Base-by-base conservation (phyloP, 2,888 invertebrate species). In the Phalera bucephala region DNA sequence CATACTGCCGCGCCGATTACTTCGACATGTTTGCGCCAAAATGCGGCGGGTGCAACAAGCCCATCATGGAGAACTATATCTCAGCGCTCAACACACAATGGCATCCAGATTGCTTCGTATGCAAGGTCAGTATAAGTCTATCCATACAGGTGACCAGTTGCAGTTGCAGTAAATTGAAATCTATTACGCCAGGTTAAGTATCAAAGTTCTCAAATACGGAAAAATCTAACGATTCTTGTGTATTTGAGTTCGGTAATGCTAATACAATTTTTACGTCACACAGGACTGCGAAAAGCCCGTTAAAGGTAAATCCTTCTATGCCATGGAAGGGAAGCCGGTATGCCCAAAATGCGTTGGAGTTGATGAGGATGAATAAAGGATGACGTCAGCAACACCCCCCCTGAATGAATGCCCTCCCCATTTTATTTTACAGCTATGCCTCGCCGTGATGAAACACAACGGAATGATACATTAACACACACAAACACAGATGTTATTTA, bases 61-160 rank as follows among this genome's bases (percentile, higher is more conserved):
- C 99, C 52, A 99, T 99, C 70, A 97, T 97, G 94, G 97, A 98
- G 88, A 99, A 98, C 85, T 99, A 98, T 83, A 98, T 99, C 80
- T 98, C 98, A 17, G 99, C 99, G 33, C 92, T 99, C 57, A 97
- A 97, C 88, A 95, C 96, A 52, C 98, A 99, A 83, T 99, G 99
- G 99, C 99, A 99, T 87, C 95, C 99, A 6, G 97, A 98, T 76
- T 99, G 99, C 89, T 99, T 99, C 91, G 97, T 98, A 55, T 99
- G 99, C 93, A 94, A 97, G 95, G 99, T 99, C 93, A 92, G 96
- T 85, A 82, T 73, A 1, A 12, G n/a, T 42, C 38, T 36, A 26
- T 25, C 34, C 33, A 20, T 19, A 20, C 38, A 39, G 36, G 42
- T 33, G 44, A 44, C 33, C 17, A 28, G 25, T 41, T 20, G 19